Evolutionary conservation across 2,888 invertebrate species (phyloP).

Genomic region (Xestobium rufovillosum): DNA sequence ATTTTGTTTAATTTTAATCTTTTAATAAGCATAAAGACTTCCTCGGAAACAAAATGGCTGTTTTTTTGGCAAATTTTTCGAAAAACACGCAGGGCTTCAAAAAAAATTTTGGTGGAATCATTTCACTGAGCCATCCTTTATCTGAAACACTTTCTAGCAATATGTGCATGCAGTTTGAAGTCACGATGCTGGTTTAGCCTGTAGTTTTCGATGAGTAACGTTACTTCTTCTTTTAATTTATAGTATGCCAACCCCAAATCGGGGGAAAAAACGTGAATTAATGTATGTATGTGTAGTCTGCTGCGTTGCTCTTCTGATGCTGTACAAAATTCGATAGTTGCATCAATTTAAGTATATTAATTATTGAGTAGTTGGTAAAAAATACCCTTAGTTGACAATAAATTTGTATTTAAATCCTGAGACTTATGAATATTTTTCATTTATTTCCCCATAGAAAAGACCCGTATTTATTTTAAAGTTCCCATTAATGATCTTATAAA

Average conservation of each 20-base stretch:
- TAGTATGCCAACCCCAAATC: slow-evolving; percentile 44
- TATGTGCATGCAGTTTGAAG: no score
- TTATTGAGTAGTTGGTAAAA: neutral
- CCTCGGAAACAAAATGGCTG: no score
- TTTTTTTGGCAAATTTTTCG: no score
- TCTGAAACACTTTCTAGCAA: no score
- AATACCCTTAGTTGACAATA: slow-evolving; percentile 25
- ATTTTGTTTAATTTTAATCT: no score
- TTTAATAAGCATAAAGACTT: no score
- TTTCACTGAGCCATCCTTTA: no score
- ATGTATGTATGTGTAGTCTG: slow-evolving; percentile 46
- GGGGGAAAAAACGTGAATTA: slow-evolving; percentile 45
- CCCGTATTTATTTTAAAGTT: slow-evolving; percentile 12
- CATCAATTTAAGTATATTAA: neutral
- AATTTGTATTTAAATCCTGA: slow-evolving; percentile 22
- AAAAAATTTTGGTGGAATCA: no score
- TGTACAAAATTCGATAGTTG: slow-evolving; percentile 43
- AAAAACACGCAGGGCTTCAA: no score
- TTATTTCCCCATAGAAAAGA: slow-evolving; percentile 10
- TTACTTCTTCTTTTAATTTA: no score
- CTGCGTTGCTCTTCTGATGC: slow-evolving; percentile 43
- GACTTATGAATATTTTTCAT: slow-evolving; percentile 11
- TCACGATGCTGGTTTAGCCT: no score
- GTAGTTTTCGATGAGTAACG: no score
- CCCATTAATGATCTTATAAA: neutral